Evolutionary conservation across 1,140 invertebrate genomes (phyloP), one percentile per base, ranked within the genome.

Genomic region (Batillaria attramentaria): DNA sequence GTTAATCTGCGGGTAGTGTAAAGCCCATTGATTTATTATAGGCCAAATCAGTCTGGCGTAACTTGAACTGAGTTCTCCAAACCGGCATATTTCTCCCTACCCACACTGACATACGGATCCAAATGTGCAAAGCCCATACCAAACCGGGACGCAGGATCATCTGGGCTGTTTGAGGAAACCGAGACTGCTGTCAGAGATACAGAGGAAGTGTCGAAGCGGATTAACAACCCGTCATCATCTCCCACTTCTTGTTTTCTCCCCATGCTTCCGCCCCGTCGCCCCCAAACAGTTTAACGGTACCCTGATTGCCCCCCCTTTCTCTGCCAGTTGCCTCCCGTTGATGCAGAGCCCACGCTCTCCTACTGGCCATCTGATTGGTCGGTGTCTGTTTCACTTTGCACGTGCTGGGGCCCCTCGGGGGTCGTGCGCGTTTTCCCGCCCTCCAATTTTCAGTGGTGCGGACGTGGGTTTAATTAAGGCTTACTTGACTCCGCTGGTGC

Each of bases 301-400:
- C 50, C 72, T 28, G 42, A 72, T 72, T 73, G 46, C 50, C 72
- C 24, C 72, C 73, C 73, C n/a, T 65, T 54, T 74, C 13, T 70
- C 54, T 75, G 54, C 41, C 35, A n/a, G 73, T 75, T 65, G 62
- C 54, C 57, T 75, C 73, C 54, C 54, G 41, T 60, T 31, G 20
- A 57, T 31, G 10, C 39, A 20, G 13, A 35, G 35, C 18, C 73
- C 54, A 39, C 72, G 33, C 24, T 41, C 43, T 16, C n/a, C 46
- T 28, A 39, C 54, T 50, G 73, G 54, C 73, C 54, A 57, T 75
- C 73, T 75, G 73, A 75, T 75, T 75, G 73, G 73, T 75, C 73
- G 73, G 73, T 75, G 73, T 75, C 73, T 75, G 73, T 75, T 75
- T 75, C 73, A 75, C 10, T 39, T 41, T 62, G 73, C 73, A 75